Evolutionary conservation across 2,888 invertebrate species (phyloP).

Genomic region (Boloria selene): DNA sequence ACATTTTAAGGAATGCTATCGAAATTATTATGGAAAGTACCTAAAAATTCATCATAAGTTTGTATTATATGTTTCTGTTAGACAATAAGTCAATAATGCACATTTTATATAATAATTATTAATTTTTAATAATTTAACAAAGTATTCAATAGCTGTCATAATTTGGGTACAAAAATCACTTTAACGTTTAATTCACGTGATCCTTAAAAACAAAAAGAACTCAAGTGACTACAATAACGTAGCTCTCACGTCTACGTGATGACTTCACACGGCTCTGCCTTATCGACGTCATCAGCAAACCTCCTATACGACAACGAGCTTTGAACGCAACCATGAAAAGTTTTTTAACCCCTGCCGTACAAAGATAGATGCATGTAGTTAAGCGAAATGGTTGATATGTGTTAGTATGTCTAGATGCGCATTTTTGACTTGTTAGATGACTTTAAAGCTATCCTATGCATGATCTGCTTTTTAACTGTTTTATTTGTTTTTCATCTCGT

Average conservation of each 20-base stretch:
- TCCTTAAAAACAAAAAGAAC: conserved; percentile 26
- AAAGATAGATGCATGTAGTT: conserved; percentile 15
- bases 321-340: conserved; percentile 26
- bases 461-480: too few relatives aligned
- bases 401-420: neutral
- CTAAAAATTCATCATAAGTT: too few relatives aligned
- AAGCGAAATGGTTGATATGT: conserved; percentile 8
- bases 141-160: neutral
- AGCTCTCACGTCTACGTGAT: conserved; percentile 41
- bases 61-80: too few relatives aligned
- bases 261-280: conserved; percentile 47
- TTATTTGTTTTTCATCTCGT: too few relatives aligned
- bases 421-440: neutral
- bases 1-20: neutral
- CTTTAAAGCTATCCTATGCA: neutral
- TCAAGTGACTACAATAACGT: conserved; percentile 43
- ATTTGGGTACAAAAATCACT: neutral
- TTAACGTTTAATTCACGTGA: conserved; percentile 16
- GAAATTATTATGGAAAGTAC: too few relatives aligned
- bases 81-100: too few relatives aligned
- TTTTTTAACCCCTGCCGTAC: conserved; percentile 26
- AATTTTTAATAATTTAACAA: too few relatives aligned
- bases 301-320: conserved; percentile 40
- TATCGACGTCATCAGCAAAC: conserved; percentile 48
- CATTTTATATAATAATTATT: too few relatives aligned